phyloP scores from a whole-genome alignment of 2,888 invertebrate genomes.

The Rhagium mordax region DNA sequence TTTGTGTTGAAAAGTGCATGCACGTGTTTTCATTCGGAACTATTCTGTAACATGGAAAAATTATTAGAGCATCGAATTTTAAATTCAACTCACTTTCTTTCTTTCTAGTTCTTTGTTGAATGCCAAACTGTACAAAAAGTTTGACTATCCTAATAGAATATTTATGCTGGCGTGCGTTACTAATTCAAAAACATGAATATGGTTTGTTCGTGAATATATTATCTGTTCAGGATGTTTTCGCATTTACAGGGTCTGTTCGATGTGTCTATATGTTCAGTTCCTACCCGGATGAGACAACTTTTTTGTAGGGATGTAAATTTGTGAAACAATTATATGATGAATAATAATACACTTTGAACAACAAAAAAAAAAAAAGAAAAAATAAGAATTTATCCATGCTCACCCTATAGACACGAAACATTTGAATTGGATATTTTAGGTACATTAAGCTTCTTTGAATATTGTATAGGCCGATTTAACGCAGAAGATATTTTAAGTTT shows the following conservation, averaged over 20 bases:
- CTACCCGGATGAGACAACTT: too few species aligned
- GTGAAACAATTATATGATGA: too few species aligned
- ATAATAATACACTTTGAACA: too few species aligned
- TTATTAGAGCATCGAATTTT: not conserved
- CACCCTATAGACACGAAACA: not conserved
- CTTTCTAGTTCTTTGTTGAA: not conserved
- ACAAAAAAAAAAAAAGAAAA: too few species aligned
- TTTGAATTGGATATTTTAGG: not conserved
- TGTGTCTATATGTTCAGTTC: too few species aligned
- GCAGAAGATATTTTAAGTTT: not conserved
- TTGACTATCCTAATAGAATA: not conserved
- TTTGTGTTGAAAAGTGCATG: too few species aligned
- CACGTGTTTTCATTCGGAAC: not conserved
- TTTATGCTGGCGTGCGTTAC: not conserved
- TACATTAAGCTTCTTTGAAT: not conserved
- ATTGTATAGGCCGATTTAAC: constrained; percentile 14
- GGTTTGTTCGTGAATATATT: not conserved
- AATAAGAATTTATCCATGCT: not conserved
- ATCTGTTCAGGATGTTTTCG: not conserved
- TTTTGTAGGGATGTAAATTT: too few species aligned
- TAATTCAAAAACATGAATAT: not conserved
- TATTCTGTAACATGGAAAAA: not conserved
- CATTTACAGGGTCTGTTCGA: too few species aligned
- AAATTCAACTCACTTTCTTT: not conserved
- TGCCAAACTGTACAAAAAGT: not conserved